Conservation (phyloP, 2,797 vertebrate species). For the Petrocephalus sullivani region DNA sequence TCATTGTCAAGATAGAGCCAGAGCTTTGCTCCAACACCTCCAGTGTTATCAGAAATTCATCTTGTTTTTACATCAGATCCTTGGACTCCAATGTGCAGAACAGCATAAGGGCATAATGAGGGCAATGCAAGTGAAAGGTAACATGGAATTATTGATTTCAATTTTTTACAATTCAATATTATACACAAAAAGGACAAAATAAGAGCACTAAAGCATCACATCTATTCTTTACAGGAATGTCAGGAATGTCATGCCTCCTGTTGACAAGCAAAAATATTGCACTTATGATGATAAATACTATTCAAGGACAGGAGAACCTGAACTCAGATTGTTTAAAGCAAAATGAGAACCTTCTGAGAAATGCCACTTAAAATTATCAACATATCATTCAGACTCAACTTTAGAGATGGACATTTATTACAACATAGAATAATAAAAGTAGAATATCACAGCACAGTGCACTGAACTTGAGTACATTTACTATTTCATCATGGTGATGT, state of each 20-base stretch:
- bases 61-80: neutral
- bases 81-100: neutral
- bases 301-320: neutral
- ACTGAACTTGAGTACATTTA: neutral
- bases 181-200: neutral
- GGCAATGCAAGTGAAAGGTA: neutral
- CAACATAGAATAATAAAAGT: neutral
- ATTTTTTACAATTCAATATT: conserved; percentile 21
- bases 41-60: neutral
- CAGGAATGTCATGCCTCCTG: neutral
- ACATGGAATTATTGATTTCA: neutral
- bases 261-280: neutral
- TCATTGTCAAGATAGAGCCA: neutral
- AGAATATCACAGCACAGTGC: neutral
- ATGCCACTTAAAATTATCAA: neutral
- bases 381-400: neutral
- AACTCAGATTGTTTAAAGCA: neutral
- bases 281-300: neutral
- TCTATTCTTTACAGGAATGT: neutral
- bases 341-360: neutral
- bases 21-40: neutral
- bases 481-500: neutral
- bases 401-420: neutral
- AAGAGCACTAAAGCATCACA: neutral
- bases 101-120: neutral